These are phyloP conservation scores for Ypsolopha sequella DNA, from an alignment of 2,888 invertebrate species.

Conservation along the genomic window DNA sequence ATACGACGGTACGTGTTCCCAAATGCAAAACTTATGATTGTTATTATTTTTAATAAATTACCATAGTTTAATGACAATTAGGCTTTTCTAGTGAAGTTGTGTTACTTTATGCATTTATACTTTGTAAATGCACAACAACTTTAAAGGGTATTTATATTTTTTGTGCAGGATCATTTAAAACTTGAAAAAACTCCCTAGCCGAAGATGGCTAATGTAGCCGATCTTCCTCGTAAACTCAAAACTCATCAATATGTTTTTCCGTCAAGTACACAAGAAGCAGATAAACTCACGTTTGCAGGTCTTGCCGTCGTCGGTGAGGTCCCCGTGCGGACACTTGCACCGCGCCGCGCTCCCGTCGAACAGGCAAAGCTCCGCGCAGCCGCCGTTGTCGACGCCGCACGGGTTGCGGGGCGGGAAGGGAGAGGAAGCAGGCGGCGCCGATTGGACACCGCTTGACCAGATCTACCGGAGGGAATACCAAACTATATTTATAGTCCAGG, in stretches of 20 bases:
- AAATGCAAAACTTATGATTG: not conserved
- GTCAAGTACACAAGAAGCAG: not conserved
- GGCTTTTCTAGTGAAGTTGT: too few relatives aligned
- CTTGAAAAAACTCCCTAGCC: too few relatives aligned
- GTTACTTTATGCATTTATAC: too few relatives aligned
- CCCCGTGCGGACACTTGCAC: constrained; percentile 89
- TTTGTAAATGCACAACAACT: too few relatives aligned
- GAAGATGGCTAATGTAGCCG: not conserved
- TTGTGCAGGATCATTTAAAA: too few relatives aligned
- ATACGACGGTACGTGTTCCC: too few relatives aligned
- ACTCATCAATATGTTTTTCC: not conserved
- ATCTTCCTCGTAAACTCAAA: too few relatives aligned
- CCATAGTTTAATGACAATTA: too few relatives aligned
- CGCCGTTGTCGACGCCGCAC: constrained; percentile 60
- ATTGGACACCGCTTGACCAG: constrained; percentile 25
- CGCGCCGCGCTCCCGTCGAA: constrained; percentile 75
- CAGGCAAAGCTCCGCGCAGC: constrained; percentile 85
- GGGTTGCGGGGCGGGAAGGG: constrained; percentile 74
- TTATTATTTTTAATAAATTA: not conserved
- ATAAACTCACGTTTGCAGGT: constrained; percentile 71
- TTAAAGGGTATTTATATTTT: too few relatives aligned
- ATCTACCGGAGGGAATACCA: constrained; percentile 18
- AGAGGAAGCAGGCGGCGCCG: constrained; percentile 52
- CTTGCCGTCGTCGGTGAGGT: constrained; percentile 73
- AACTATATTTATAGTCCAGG: too few relatives aligned